Evolutionary conservation across 2,113 vertebrate species (phyloP).

Genomic region (Grammomys surdaster): DNA sequence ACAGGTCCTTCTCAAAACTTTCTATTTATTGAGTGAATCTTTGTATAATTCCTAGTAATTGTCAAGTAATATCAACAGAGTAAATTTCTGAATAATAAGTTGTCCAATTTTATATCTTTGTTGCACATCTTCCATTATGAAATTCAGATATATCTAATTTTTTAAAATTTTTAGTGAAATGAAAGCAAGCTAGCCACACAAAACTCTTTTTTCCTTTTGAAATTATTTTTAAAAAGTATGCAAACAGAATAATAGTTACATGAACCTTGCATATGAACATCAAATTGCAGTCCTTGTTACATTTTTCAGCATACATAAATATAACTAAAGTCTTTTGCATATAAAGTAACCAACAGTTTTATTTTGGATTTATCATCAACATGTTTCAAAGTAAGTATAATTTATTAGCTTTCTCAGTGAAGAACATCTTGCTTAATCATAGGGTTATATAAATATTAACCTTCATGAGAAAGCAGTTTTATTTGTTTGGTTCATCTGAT

Average conservation of each 20-base stretch:
- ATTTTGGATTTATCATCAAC: not conserved
- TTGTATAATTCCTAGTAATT: not conserved
- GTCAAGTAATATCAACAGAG: conserved; percentile 5
- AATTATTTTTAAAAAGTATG: not conserved
- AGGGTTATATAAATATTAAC: not conserved
- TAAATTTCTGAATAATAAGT: conserved; percentile 14
- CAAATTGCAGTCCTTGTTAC: not conserved
- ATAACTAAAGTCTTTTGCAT: not conserved
- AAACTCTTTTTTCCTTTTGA: not conserved
- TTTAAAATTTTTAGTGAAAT: not conserved
- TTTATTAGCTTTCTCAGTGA: not conserved
- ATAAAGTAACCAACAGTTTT: not conserved
- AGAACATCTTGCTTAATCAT: conserved; percentile 34
- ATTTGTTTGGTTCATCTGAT: conserved; percentile 43
- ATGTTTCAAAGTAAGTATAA: conserved; percentile 33
- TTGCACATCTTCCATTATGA: conserved; percentile 36
- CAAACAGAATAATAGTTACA: not conserved
- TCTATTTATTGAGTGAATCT: not conserved
- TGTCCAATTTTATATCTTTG: conserved; percentile 20
- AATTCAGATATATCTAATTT: not conserved
- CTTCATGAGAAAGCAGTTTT: conserved; percentile 20
- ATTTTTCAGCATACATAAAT: not conserved
- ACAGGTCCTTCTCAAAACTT: not conserved
- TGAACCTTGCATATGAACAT: not conserved
- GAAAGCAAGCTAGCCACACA: conserved; percentile 6